Base-by-base conservation (phyloP, 2,888 invertebrate genomes). In the Hydrotaea diabolus region DNA sequence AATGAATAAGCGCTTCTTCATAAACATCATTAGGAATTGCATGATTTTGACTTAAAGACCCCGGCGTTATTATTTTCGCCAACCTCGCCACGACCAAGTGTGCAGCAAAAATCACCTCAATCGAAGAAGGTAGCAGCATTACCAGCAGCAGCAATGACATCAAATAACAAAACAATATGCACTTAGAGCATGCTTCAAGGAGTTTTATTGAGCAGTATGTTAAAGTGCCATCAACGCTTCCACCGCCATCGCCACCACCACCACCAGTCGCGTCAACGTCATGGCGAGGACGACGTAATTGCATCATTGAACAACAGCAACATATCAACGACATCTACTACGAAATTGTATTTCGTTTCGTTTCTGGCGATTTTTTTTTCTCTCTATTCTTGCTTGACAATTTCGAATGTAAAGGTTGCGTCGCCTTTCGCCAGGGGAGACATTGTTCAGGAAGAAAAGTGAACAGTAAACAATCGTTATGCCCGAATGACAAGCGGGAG, bases 141-240 rank as follows among this genome's bases (percentile, higher is more conserved):
- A n/a, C n/a, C n/a, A 31, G 36, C 15, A 39, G 53, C 55, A 77
- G 57, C 19, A 66, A 17, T 21, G 49, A 26, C 31, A 49, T 13
- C 69, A 75, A 62, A 31, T 62, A 64, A 75, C 55, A 81, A 81
- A 78, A 79, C 78, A 66, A 79, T 77, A 77, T 85, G 82, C 85
- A 85, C 85, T 85, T 77, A 80, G 74, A 82, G 79, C 82, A 85
- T 79, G 85, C 85, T 80, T 85, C 69, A 77, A 80, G 77, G 76
- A 82, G 79, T 82, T 85, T 85, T 85, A 85, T 85, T 85, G 85
- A 85, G 77, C 80, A 77, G 77, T 80, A 74, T 80, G 69, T 31
- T 80, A 62, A 82, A 82, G 85, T 80, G 71, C 64, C 55, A 73
- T 36, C 39, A 39, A 43, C 21, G 19, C 17, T 43, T 21, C 23